phyloP scores from a whole-genome alignment of 2,888 invertebrate species.

The Cerceris rybyensis region DNA sequence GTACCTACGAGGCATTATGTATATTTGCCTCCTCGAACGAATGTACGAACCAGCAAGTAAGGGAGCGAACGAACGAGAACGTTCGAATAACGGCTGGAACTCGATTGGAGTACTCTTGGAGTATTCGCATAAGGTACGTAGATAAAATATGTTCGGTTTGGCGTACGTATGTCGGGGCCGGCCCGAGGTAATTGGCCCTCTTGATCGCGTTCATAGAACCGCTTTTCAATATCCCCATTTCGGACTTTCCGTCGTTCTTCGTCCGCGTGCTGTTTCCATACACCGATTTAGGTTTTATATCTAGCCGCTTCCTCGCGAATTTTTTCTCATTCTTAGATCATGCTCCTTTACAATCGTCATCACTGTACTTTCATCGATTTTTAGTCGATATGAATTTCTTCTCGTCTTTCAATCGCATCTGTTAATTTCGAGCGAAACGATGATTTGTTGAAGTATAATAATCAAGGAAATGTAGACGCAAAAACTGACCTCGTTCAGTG shows the following conservation, averaged over 20 bases:
- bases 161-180: conserved; percentile 53
- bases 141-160: conserved; percentile 72
- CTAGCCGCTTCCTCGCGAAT: not conserved
- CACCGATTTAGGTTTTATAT: conserved; percentile 3
- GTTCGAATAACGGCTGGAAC: conserved; percentile 63
- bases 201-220: conserved; percentile 77
- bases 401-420: too few relatives aligned
- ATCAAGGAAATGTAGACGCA: not conserved
- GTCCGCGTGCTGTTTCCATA: conserved; percentile 13
- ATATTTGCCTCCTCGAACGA: conserved; percentile 61
- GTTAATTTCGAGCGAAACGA: too few relatives aligned
- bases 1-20: conserved; percentile 58
- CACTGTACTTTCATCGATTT: not conserved
- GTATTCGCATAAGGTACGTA: conserved; percentile 71
- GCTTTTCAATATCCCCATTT: conserved; percentile 76
- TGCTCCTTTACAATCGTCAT: too few relatives aligned
- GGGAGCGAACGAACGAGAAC: conserved; percentile 60
- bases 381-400: not conserved
- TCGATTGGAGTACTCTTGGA: conserved; percentile 73
- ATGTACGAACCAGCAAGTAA: conserved; percentile 25
- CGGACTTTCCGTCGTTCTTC: conserved; percentile 20
- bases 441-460: not conserved
- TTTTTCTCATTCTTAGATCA: too few relatives aligned
- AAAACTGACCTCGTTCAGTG: too few relatives aligned
- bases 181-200: conserved; percentile 80